phyloP scores from a whole-genome alignment of 2,113 vertebrate species.

The Silurus asotus region DNA sequence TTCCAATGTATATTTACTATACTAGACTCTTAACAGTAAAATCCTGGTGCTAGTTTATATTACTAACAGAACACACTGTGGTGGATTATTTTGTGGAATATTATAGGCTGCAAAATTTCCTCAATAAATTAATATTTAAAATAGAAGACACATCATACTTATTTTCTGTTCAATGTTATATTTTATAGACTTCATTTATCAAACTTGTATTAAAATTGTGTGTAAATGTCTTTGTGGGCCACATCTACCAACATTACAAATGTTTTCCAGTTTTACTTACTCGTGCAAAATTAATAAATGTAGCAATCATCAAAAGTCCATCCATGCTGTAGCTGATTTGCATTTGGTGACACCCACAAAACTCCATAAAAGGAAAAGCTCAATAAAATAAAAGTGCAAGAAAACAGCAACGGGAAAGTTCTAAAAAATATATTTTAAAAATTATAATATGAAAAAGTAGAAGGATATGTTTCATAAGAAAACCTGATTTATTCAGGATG shows the following conservation, averaged over 20 bases:
- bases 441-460: neutral
- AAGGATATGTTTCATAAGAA: neutral
- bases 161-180: neutral
- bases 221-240: neutral
- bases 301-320: neutral
- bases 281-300: neutral
- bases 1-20: neutral
- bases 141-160: neutral
- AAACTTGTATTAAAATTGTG: neutral
- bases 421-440: neutral
- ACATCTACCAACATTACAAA: neutral
- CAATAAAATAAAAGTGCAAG: neutral
- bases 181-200: neutral
- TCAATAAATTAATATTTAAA: neutral
- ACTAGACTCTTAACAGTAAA: neutral
- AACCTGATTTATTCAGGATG: neutral
- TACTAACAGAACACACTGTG: neutral
- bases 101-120: neutral
- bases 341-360: neutral
- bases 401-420: neutral
- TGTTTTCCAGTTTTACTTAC: neutral
- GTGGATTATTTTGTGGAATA: neutral
- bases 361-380: neutral
- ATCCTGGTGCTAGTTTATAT: neutral
- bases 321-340: neutral